Evolutionary conservation across 2,888 invertebrate species (phyloP), one percentile per base, ranked within the genome.

Genomic region (Heliconius cydno): DNA sequence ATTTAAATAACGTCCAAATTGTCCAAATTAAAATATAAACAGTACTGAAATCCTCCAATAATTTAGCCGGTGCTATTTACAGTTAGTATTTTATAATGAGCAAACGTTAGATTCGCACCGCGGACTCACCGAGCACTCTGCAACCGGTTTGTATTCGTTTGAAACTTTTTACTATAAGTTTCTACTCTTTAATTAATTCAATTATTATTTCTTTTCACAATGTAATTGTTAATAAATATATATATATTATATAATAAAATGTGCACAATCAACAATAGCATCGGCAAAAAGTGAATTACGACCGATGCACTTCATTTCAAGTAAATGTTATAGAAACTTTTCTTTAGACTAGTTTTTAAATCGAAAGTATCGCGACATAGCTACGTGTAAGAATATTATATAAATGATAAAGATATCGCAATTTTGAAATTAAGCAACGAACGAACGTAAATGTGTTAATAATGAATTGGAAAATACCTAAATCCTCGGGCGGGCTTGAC

Each of bases 111-210:
- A 72, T 72, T 72, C 52, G 57, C 72, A 30, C 46, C 57, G 46
- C 52, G 72, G 28, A 72, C 68, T 67, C 66, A 67, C 66, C 66
- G 66, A 13, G 66, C 30, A 71, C 71, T 57, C 46, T 22, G 72
- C 28, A 72, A 72, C 72, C 72, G 72, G 72, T 72, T 72, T 72
- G 72, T 72, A 30, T 34, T 57, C 52, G 57, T 57, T 72, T 72
- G 12, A 68, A 68, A 57, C 57, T 72, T 72, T 34, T 72, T 52
- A 72, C 52, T 72, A 52, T 72, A 72, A 52, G 57, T 72, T 57
- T 72, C 57, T 72, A 72, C 72, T 72, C 57, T 72, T 72, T 72
- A 57, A 72, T 72, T 72, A 72, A 57, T 72, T n/a, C 34, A 72
- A 57, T 72, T 72, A 57, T 72, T 72, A 72, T 72, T 68, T 68